A percentile compares a stretch with the other conserved stretches of the same genome.
Evolutionary conservation across 2,888 invertebrate genomes (phyloP).

Genomic region (Himalopsyche kuldschensis): DNA sequence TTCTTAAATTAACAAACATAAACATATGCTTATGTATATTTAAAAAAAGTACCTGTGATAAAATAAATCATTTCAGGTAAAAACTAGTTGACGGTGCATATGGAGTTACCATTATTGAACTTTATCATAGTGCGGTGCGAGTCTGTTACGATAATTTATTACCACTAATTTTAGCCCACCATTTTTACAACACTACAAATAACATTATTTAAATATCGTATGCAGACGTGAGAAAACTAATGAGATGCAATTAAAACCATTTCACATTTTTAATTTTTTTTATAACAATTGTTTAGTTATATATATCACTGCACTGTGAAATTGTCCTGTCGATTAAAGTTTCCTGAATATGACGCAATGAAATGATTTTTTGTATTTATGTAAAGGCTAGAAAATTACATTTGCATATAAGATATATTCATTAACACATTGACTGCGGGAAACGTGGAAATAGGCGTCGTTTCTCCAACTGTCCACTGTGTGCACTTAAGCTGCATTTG

Average conservation of each 20-base stretch:
- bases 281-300: background rate
- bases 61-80: background rate
- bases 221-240: background rate
- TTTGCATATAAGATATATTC: too few species aligned
- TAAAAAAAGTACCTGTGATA: too few species aligned
- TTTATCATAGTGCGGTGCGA: background rate
- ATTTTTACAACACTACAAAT: background rate
- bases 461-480: too few species aligned
- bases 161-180: background rate
- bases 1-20: too few species aligned
- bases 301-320: background rate
- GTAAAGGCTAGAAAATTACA: too few species aligned
- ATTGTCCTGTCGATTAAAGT: too few species aligned
- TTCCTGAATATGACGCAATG: too few species aligned
- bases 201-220: background rate
- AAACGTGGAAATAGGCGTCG: too few species aligned
- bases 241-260: background rate
- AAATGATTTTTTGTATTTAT: too few species aligned
- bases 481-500: too few species aligned
- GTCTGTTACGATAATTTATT: background rate
- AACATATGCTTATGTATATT: too few species aligned
- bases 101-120: background rate
- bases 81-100: background rate
- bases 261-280: background rate
- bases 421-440: too few species aligned